A percentile compares a stretch with the other conserved stretches of the same genome.
phyloP scores from a whole-genome alignment of 2,113 vertebrate species.

The Cyphomyrus plagiostoma region DNA sequence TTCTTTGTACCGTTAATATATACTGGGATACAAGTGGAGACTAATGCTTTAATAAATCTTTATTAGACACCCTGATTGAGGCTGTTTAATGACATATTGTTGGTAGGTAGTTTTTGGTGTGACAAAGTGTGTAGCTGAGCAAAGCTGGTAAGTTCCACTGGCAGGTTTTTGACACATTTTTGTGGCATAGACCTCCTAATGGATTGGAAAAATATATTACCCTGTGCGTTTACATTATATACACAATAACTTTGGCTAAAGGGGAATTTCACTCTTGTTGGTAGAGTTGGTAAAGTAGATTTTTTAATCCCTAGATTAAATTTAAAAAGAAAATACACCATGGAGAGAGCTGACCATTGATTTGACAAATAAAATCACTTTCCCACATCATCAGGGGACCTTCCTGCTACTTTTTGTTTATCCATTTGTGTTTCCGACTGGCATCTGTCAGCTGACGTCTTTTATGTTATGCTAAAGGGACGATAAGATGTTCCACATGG shows the following conservation, averaged over 20 bases:
- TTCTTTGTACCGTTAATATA: conserved; percentile 27
- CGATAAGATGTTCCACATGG: neutral
- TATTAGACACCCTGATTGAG: conserved; percentile 34
- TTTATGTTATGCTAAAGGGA: neutral
- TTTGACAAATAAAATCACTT: neutral
- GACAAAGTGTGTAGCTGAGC: neutral
- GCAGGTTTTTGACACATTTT: neutral
- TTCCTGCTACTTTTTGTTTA: neutral
- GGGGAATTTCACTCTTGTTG: neutral
- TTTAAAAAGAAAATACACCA: neutral
- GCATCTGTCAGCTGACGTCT: neutral
- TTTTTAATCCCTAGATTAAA: neutral
- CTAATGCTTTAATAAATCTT: conserved; percentile 29
- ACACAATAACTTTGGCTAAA: neutral
- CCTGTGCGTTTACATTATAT: neutral
- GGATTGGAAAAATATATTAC: neutral
- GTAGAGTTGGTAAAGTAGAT: neutral
- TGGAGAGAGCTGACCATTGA: neutral
- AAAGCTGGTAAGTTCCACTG: neutral
- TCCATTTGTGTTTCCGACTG: neutral
- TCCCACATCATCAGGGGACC: neutral
- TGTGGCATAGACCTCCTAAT: neutral
- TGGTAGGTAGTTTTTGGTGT: neutral
- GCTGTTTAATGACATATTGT: neutral
- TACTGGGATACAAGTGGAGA: conserved; percentile 19